These are phyloP conservation scores for Oryctes rhinoceros DNA, from an alignment of 1,140 invertebrate genomes.

Conservation along the genomic window DNA sequence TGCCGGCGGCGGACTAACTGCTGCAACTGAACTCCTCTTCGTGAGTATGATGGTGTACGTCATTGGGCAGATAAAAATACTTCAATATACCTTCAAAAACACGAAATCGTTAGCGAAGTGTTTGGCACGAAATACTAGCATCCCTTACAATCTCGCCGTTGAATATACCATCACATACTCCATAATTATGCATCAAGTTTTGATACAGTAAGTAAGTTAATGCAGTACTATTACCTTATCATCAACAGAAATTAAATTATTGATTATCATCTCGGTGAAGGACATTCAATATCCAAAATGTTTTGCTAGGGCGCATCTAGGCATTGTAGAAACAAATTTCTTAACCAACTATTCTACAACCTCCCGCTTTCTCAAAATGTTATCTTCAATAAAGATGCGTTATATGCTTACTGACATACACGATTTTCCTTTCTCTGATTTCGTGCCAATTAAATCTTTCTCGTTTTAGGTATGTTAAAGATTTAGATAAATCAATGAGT, in stretches of 20 bases:
- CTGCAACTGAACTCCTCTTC: slow-evolving; percentile 43
- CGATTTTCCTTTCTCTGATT: background rate
- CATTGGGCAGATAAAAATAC: slow-evolving; percentile 45
- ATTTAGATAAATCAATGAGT: slow-evolving; percentile 32
- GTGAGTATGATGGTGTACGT: slow-evolving; percentile 45
- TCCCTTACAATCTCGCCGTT: slow-evolving; percentile 28
- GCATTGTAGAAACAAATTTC: no score
- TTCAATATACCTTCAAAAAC: slow-evolving; percentile 43
- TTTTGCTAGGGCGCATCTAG: no score
- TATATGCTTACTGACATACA: no score
- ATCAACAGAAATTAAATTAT: no score
- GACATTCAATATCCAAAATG: no score
- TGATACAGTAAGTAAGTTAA: slow-evolving; percentile 43
- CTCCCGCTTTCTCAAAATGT: no score
- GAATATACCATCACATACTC: slow-evolving; percentile 31
- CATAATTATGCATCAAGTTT: slow-evolving; percentile 44
- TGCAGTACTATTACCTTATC: background rate
- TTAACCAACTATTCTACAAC: no score
- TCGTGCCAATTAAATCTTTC: background rate
- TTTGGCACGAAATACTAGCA: slow-evolving; percentile 14
- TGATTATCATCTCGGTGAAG: no score
- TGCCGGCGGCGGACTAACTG: slow-evolving; percentile 39
- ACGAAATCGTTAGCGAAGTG: background rate
- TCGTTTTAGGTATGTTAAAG: slow-evolving; percentile 25
- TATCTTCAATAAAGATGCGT: no score